phyloP scores from a whole-genome alignment of 2,113 vertebrate species.

The Nerophis lumbriciformis region DNA sequence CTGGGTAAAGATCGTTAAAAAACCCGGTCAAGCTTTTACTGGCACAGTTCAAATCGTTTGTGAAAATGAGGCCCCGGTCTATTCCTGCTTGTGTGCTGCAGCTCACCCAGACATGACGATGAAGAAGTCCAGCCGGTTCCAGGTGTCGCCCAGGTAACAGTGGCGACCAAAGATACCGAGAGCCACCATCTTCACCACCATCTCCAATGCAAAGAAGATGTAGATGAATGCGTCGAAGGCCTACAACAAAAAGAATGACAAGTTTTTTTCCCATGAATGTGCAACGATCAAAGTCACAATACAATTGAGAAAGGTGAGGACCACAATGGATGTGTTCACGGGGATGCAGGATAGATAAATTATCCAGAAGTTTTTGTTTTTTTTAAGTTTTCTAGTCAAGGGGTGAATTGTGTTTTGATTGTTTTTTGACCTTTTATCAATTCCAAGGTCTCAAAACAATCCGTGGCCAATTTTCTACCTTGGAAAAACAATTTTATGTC shows the following conservation, averaged over 20 bases:
- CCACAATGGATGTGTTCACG: not conserved
- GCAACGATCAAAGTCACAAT: not conserved
- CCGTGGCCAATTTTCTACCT: constrained; percentile 6
- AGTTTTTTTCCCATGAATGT: not conserved
- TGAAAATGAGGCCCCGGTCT: too few species aligned
- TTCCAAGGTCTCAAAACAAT: constrained; percentile 14
- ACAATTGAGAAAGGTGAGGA: not conserved
- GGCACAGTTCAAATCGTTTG: too few species aligned
- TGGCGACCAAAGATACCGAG: constrained; percentile 93
- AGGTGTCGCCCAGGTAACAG: constrained; percentile 97
- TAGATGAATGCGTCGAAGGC: constrained; percentile 98
- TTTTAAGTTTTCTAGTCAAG: not conserved
- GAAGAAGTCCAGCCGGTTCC: constrained; percentile 98
- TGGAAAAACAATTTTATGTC: constrained; percentile 13
- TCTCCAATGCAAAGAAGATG: constrained; percentile 96
- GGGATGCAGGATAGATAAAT: not conserved
- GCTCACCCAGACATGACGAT: constrained; percentile 95
- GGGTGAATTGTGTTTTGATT: not conserved
- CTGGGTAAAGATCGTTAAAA: too few species aligned
- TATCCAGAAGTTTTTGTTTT: not conserved
- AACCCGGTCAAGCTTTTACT: too few species aligned
- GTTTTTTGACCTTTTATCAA: not conserved
- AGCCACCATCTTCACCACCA: constrained; percentile 98
- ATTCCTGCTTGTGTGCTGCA: not conserved
- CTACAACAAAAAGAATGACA: constrained; percentile 52